phyloP scores from a whole-genome alignment of 2,888 invertebrate species.

The Dryobotodes eremita region DNA sequence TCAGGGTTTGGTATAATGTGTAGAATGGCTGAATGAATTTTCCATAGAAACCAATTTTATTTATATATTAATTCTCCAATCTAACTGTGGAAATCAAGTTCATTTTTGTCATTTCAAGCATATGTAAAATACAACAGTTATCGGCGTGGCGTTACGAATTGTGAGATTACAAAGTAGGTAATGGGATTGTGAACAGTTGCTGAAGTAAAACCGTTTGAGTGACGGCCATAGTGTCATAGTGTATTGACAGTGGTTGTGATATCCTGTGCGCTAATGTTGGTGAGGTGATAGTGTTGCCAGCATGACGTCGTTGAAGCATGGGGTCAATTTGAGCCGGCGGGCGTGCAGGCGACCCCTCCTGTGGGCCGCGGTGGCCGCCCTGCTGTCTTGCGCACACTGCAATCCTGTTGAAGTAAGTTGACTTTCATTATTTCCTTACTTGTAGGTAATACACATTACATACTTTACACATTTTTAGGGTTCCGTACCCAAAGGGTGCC shows the following conservation, averaged over 20 bases:
- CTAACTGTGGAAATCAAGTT: background rate
- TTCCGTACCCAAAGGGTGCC: no score
- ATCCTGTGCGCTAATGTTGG: conserved; percentile 72
- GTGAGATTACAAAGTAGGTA: conserved; percentile 57
- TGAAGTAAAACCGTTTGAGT: conserved; percentile 14
- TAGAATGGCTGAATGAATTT: background rate
- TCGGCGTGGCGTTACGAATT: conserved; percentile 84
- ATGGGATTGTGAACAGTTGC: conserved; percentile 30
- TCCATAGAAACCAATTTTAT: background rate
- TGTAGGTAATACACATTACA: background rate
- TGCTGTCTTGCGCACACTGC: conserved; percentile 76
- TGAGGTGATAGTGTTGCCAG: conserved; percentile 73
- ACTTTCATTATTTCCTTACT: background rate
- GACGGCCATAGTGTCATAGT: conserved; percentile 44
- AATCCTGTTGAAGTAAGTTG: conserved; percentile 85
- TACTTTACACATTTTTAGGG: background rate
- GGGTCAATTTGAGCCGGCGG: conserved; percentile 93
- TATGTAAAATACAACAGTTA: conserved; percentile 63
- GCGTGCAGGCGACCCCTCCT: conserved; percentile 91
- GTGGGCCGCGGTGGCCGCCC: conserved; percentile 67
- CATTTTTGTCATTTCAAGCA: conserved; percentile 7
- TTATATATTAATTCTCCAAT: background rate
- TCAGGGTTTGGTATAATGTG: background rate
- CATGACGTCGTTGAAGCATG: conserved; percentile 92
- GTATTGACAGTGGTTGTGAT: conserved; percentile 55